Percentiles rank a stretch among this genome's conserved stretches.
Conservation (phyloP, 2,797 vertebrate species). For the Takifugu rubripes region DNA sequence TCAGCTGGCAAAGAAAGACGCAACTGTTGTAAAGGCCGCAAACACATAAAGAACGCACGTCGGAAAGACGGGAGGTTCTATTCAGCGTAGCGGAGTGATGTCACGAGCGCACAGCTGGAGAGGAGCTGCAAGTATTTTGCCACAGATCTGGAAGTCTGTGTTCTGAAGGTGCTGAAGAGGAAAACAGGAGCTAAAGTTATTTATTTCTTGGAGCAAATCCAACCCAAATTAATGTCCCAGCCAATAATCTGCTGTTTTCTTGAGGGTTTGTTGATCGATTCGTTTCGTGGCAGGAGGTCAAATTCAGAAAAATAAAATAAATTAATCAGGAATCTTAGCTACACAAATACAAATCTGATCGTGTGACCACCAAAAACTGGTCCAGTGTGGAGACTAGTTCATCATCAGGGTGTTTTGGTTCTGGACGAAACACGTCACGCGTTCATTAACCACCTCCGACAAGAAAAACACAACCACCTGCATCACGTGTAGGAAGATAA, state of each 20-base stretch:
- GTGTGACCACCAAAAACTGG: background rate
- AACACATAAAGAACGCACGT: conserved; percentile 11
- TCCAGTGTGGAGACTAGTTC: too few species aligned
- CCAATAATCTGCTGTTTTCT: conserved; percentile 18
- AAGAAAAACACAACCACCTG: conserved; percentile 12
- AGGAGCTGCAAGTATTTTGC: conserved; percentile 52
- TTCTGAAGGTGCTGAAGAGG: conserved; percentile 23
- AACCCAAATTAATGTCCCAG: conserved; percentile 23
- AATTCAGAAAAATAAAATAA: conserved; percentile 18
- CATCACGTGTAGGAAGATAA: conserved; percentile 28
- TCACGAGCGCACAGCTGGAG: conserved; percentile 47
- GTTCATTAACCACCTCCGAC: conserved; percentile 4
- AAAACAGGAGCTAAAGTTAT: conserved; percentile 39
- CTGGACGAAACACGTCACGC: too few species aligned
- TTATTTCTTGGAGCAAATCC: conserved; percentile 40
- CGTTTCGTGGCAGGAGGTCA: conserved; percentile 8
- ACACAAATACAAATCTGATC: background rate
- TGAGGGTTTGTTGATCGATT: conserved; percentile 30
- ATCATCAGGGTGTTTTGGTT: too few species aligned
- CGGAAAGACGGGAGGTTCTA: conserved; percentile 16
- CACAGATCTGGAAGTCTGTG: conserved; percentile 39
- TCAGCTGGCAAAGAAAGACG: conserved; percentile 5
- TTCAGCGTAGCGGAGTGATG: conserved; percentile 29
- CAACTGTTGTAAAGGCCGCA: conserved; percentile 12
- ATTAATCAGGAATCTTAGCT: conserved; percentile 2